phyloP scores from a whole-genome alignment of 2,888 invertebrate genomes.

The Pseudoips prasinana region DNA sequence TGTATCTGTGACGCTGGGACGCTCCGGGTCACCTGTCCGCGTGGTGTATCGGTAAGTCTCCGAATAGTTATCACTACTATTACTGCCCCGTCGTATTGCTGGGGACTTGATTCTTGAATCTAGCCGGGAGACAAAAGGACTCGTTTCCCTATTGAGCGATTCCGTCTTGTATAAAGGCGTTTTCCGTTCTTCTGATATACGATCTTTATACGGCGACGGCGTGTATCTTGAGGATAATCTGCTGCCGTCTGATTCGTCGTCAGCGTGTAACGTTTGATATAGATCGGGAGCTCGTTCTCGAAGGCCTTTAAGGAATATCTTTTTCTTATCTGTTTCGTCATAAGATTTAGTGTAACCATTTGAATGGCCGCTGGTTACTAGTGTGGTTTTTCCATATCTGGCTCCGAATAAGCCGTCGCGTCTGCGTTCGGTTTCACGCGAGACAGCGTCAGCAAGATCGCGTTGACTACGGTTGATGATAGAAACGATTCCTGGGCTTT shows the following conservation, averaged over 20 bases:
- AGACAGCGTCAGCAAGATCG: slow-evolving; percentile 86
- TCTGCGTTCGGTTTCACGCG: slow-evolving; percentile 74
- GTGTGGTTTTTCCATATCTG: slow-evolving; percentile 81
- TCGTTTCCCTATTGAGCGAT: slow-evolving; percentile 71
- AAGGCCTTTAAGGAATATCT: slow-evolving; percentile 85
- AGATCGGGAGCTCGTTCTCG: slow-evolving; percentile 87
- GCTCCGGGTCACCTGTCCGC: slow-evolving; percentile 84
- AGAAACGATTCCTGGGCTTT: slow-evolving; percentile 93
- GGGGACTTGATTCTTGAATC: slow-evolving; percentile 72
- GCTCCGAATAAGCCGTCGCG: slow-evolving; percentile 79
- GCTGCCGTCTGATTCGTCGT: slow-evolving; percentile 80
- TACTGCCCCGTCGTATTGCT: slow-evolving; percentile 83
- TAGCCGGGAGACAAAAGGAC: slow-evolving; percentile 71
- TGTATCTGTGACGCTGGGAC: slow-evolving; percentile 87
- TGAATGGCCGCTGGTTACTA: slow-evolving; percentile 72
- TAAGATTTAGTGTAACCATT: slow-evolving; percentile 70
- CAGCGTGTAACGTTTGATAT: slow-evolving; percentile 86
- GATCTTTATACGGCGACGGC: slow-evolving; percentile 74
- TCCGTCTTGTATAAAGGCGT: slow-evolving; percentile 72
- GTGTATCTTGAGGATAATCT: slow-evolving; percentile 71
- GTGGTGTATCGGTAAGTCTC: slow-evolving; percentile 87
- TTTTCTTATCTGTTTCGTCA: slow-evolving; percentile 83
- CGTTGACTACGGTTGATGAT: slow-evolving; percentile 92
- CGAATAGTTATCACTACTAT: slow-evolving; percentile 86
- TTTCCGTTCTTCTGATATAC: slow-evolving; percentile 71